Percentiles rank a stretch among this genome's conserved stretches.
phyloP scores from a whole-genome alignment of 64 coral and sea anemone species.

The Anthopleura sola region DNA sequence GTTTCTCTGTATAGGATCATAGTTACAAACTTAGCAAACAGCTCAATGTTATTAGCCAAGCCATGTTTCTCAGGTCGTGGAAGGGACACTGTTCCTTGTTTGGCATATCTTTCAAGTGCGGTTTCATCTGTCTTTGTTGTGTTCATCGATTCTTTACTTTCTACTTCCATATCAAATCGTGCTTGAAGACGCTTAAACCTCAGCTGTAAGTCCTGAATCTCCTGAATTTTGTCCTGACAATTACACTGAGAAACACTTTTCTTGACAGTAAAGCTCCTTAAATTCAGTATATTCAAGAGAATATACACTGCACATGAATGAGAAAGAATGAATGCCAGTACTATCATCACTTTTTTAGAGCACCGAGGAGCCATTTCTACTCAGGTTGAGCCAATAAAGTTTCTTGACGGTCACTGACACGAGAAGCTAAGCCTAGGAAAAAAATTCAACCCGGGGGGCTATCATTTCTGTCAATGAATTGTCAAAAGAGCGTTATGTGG shows the following conservation, averaged over 20 bases:
- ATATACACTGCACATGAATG: neutral
- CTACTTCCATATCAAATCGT: neutral
- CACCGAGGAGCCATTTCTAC: neutral
- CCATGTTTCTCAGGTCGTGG: neutral
- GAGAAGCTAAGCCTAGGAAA: too few species aligned
- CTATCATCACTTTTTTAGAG: neutral
- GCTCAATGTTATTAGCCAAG: neutral
- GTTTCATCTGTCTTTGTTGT: neutral
- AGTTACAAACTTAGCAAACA: neutral
- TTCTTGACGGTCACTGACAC: too few species aligned
- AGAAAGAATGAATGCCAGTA: neutral
- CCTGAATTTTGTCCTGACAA: neutral
- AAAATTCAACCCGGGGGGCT: too few species aligned
- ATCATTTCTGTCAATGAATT: too few species aligned
- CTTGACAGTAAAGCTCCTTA: too few species aligned
- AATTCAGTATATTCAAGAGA: too few species aligned
- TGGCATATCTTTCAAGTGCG: neutral
- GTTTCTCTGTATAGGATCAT: slow-evolving; percentile 5
- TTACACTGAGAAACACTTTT: neutral
- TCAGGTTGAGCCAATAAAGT: too few species aligned
- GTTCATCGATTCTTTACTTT: neutral
- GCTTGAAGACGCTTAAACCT: neutral
- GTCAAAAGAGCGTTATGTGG: too few species aligned
- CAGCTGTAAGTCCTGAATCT: neutral
- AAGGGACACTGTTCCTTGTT: neutral